Evolutionary conservation across 2,888 invertebrate species (phyloP).

Genomic region (Xestia ashworthii): DNA sequence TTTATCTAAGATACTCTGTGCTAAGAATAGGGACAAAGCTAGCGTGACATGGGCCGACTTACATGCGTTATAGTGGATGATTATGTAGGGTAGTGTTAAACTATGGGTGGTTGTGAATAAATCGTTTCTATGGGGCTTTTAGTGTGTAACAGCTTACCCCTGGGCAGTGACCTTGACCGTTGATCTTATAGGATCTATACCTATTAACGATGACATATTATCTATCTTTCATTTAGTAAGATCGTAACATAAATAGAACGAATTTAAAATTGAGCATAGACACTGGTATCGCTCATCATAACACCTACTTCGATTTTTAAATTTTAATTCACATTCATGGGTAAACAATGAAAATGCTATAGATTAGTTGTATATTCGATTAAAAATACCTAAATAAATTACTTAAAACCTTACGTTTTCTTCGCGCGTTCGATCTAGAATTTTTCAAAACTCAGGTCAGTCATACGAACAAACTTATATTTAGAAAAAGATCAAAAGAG

Average conservation of each 20-base stretch:
- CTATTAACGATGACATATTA: not conserved
- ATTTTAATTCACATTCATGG: not conserved
- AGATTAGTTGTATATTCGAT: not conserved
- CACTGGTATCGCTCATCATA: not conserved
- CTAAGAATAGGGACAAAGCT: conserved; percentile 24
- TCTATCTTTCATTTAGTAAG: too few species aligned
- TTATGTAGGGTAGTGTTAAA: conserved; percentile 23
- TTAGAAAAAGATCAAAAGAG: not conserved
- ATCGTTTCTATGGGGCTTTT: not conserved
- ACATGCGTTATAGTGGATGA: conserved; percentile 7
- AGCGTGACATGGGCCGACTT: conserved; percentile 24
- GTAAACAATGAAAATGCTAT: too few species aligned
- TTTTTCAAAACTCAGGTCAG: not conserved
- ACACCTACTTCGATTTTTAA: not conserved
- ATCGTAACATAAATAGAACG: not conserved
- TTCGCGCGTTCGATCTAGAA: not conserved
- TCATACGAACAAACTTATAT: not conserved
- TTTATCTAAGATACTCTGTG: conserved; percentile 37
- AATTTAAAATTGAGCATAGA: not conserved
- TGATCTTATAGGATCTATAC: not conserved
- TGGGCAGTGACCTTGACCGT: not conserved
- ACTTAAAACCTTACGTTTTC: not conserved
- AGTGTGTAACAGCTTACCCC: not conserved
- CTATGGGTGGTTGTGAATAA: not conserved
- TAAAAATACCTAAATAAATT: not conserved